Conservation (phyloP, 2,888 invertebrate species). For the Melinaea menophilus region DNA sequence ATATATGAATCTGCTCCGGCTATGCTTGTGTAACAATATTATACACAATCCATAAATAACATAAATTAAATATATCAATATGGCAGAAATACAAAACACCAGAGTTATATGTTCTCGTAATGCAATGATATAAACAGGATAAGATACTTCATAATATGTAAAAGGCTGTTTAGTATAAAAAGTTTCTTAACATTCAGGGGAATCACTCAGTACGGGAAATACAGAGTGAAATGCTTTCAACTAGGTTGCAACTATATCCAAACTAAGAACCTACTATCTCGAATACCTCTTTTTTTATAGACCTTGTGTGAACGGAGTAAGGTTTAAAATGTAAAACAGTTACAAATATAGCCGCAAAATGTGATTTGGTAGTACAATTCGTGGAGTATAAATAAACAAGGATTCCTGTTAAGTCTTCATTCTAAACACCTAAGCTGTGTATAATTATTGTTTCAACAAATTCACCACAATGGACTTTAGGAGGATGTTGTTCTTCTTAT, state of each 20-base stretch:
- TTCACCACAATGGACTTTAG: neutral
- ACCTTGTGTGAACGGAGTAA: neutral
- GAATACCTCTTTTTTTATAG: neutral
- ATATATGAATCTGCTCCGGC: too few species aligned
- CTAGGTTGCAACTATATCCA: neutral
- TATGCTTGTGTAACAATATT: too few species aligned
- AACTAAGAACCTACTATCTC: too few species aligned
- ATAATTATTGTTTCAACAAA: neutral
- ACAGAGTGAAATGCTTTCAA: slow-evolving; percentile 4
- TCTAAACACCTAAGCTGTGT: neutral
- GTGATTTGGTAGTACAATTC: too few species aligned
- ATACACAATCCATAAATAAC: too few species aligned
- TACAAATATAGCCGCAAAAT: too few species aligned
- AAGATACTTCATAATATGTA: too few species aligned
- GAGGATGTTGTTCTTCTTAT: slow-evolving; percentile 35
- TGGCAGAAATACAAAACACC: too few species aligned
- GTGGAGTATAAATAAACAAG: neutral
- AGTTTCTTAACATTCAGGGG: neutral
- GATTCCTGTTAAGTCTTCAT: neutral
- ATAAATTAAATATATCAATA: too few species aligned
- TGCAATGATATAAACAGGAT: too few species aligned
- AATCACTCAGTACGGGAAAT: neutral
- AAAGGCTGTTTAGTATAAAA: too few species aligned
- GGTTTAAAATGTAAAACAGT: neutral
- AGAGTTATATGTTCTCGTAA: too few species aligned